These are phyloP conservation scores for Paramormyrops kingsleyae DNA, from an alignment of 2,113 vertebrate species.

Conservation along the genomic window DNA sequence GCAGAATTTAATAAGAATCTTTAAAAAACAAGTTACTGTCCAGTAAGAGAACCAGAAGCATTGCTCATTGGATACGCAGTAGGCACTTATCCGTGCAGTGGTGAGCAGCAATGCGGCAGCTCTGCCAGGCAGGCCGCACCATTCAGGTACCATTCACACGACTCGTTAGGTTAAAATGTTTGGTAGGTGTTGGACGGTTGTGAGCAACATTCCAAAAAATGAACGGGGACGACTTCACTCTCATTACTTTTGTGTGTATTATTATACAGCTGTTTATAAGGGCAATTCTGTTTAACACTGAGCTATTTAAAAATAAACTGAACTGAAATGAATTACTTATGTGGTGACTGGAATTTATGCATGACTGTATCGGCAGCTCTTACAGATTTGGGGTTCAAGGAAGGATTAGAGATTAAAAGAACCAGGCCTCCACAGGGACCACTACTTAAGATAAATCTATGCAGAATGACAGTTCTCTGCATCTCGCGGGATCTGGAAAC, in stretches of 20 bases:
- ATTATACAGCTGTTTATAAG: not conserved
- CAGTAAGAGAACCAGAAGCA: not conserved
- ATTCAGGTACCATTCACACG: not conserved
- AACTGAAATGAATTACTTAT: not conserved
- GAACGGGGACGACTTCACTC: not conserved
- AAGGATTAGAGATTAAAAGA: not conserved
- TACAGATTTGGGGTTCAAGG: not conserved
- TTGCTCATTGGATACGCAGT: no score
- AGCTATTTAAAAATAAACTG: not conserved
- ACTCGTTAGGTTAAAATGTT: not conserved
- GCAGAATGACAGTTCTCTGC: not conserved
- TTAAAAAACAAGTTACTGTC: not conserved
- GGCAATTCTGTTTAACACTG: not conserved
- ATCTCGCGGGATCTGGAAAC: no score
- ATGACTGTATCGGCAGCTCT: not conserved
- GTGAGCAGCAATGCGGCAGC: no score
- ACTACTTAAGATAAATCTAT: not conserved
- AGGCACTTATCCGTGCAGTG: no score
- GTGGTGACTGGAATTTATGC: not conserved
- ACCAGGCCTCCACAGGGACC: not conserved
- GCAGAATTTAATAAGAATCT: not conserved
- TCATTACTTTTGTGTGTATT: not conserved
- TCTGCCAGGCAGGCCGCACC: no score
- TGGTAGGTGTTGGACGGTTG: not conserved
- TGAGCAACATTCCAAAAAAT: not conserved